Evolutionary conservation across 2,797 vertebrate genomes (phyloP).

Genomic region (Acropternis orthonyx): DNA sequence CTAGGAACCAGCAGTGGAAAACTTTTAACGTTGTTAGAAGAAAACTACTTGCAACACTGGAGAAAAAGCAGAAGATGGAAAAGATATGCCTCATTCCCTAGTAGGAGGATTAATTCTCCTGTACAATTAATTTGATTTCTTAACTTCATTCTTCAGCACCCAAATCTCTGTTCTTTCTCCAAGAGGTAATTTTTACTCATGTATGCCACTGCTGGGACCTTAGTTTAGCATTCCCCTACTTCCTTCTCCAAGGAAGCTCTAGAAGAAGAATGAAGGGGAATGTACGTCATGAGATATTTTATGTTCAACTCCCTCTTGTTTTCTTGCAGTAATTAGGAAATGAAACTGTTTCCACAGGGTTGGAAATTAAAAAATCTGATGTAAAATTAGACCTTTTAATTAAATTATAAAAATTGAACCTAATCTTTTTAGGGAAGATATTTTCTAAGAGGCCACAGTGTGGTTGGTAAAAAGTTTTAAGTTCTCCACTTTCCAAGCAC

Average conservation of each 20-base stretch:
- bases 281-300: background rate
- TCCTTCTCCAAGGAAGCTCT: background rate
- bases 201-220: background rate
- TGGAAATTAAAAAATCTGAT: background rate
- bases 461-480: background rate
- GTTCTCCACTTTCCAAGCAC: background rate
- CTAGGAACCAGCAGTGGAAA: background rate
- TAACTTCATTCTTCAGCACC: background rate
- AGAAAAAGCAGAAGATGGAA: background rate
- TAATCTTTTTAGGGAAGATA: background rate
- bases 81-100: background rate
- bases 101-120: background rate
- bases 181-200: background rate
- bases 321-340: background rate
- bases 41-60: background rate
- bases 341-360: background rate
- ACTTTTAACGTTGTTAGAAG: background rate
- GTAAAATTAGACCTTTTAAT: background rate
- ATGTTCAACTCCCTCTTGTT: background rate
- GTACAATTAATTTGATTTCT: constrained; percentile 13
- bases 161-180: background rate
- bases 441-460: background rate
- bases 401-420: background rate
- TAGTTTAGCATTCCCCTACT: background rate
- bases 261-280: background rate